Evolutionary conservation across 2,888 invertebrate genomes (phyloP).

Genomic region (Platerodrilus igneus): DNA sequence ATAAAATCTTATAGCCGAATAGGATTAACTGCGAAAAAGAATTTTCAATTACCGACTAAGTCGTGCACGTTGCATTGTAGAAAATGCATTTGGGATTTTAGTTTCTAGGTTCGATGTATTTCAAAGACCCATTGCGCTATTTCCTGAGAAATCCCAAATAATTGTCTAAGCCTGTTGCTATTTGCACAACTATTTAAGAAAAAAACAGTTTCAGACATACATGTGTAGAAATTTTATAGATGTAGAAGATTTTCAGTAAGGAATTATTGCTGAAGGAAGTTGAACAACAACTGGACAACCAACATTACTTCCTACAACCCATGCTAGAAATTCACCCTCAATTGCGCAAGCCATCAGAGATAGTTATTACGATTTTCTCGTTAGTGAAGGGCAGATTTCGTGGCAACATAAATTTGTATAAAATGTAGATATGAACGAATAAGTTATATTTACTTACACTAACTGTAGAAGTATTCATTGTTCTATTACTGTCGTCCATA

Average conservation of each 20-base stretch:
- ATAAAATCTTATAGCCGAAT: slow-evolving; percentile 27
- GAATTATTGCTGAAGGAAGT: slow-evolving; percentile 14
- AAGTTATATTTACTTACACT: no score
- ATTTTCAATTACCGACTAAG: slow-evolving; percentile 26
- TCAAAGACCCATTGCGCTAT: slow-evolving; percentile 23
- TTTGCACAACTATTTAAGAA: slow-evolving; percentile 27
- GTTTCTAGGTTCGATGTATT: slow-evolving; percentile 24
- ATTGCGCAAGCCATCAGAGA: slow-evolving; percentile 14
- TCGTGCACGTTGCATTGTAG: slow-evolving; percentile 22
- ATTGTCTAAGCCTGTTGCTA: slow-evolving; percentile 25
- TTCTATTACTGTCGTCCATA: no score
- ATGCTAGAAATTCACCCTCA: slow-evolving; percentile 13
- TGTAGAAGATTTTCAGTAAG: slow-evolving; percentile 7
- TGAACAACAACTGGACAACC: slow-evolving; percentile 13
- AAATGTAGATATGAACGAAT: no score
- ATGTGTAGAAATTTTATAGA: slow-evolving; percentile 1
- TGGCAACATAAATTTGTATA: no score
- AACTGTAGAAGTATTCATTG: no score
- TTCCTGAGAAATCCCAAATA: slow-evolving; percentile 22
- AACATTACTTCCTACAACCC: slow-evolving; percentile 11
- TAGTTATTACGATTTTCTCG: slow-evolving; percentile 15
- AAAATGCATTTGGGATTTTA: slow-evolving; percentile 28
- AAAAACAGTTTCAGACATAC: slow-evolving; percentile 7
- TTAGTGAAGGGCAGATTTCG: slow-evolving; percentile 15
- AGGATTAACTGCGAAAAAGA: slow-evolving; percentile 10